Evolutionary conservation across 2,888 invertebrate species (phyloP), one percentile per base, ranked within the genome.

Genomic region (Pseudoips prasinana): DNA sequence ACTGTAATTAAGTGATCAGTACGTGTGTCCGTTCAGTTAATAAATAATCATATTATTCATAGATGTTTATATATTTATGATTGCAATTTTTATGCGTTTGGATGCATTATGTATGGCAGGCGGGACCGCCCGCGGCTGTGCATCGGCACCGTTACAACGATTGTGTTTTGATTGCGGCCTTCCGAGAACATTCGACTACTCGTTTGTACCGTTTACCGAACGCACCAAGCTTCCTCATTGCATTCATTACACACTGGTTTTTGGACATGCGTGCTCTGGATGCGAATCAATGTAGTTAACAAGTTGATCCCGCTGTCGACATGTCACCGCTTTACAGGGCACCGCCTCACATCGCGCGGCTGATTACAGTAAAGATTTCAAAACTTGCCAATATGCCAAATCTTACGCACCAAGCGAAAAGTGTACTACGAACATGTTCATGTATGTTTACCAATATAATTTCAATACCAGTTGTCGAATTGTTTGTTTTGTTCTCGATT

Each of bases 201-300:
- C 70, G 82, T 79, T 79, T 83, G 73, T 84, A 82, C 83, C 83
- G 84, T 84, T 85, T 78, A 70, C 66, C 72, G 75, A 75, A 75
- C 29, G 57, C 38, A 56, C 61, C 55, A 66, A 46, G 70, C 69
- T 80, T 80, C 82, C 82, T 78, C 66, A 68, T 74, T 78, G 71
- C 75, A 77, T 81, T 80, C 67, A 77, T 77, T 81, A 79, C 62
- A 63, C 66, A 65, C 70, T 59, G 70, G 70, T 76, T 82, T 77
- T 78, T 63, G 64, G 67, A 54, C 56, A 59, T 61, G 61, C 63
- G 67, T 66, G 69, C 34, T 54, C 53, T 39, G 55, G 32, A 49
- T 57, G 52, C 46, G 39, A 46, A 46, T 55, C 46, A 53, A 63
- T 45, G 45, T 39, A 54, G 46, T 47, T 47, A 55, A 46, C 42